Evolutionary conservation across 2,113 vertebrate genomes (phyloP).

Genomic region (Anguilla japonica): DNA sequence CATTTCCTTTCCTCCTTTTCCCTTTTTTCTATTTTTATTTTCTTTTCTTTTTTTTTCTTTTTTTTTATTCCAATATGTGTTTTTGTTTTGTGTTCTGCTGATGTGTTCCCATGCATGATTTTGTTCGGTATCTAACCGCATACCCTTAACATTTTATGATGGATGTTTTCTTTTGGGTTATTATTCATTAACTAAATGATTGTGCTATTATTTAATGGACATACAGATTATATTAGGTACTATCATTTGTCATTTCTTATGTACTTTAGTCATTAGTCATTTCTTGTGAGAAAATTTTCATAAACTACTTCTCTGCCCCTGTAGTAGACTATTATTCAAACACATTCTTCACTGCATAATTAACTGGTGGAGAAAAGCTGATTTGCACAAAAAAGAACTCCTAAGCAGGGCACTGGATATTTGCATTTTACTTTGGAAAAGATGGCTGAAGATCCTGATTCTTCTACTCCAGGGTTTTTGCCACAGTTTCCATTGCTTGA

Average conservation of each 20-base stretch:
- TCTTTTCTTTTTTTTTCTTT: conserved; percentile 38
- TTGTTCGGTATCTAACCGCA: conserved; percentile 53
- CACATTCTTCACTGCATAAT: not conserved
- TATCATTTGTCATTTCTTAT: conserved; percentile 69
- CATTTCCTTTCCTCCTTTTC: conserved; percentile 43
- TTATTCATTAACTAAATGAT: conserved; percentile 68
- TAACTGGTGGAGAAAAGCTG: not conserved
- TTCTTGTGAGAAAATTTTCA: conserved; percentile 66
- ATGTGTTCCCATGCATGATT: conserved; percentile 35
- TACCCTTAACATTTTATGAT: conserved; percentile 64
- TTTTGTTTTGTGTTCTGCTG: conserved; percentile 22
- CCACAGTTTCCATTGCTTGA: not conserved
- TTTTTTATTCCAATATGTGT: conserved; percentile 51
- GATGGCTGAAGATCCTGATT: not conserved
- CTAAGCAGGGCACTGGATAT: not conserved
- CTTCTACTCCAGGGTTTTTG: not conserved
- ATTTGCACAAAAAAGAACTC: not conserved
- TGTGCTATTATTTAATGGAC: conserved; percentile 69
- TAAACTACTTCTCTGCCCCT: conserved; percentile 61
- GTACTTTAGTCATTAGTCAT: conserved; percentile 52
- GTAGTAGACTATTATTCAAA: conserved; percentile 31
- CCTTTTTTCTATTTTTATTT: conserved; percentile 47
- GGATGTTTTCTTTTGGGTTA: conserved; percentile 56
- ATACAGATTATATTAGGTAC: conserved; percentile 57
- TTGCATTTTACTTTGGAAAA: not conserved